These are phyloP conservation scores for Pogonocichla stellata DNA, from an alignment of 2,113 vertebrate genomes.

Conservation along the genomic window DNA sequence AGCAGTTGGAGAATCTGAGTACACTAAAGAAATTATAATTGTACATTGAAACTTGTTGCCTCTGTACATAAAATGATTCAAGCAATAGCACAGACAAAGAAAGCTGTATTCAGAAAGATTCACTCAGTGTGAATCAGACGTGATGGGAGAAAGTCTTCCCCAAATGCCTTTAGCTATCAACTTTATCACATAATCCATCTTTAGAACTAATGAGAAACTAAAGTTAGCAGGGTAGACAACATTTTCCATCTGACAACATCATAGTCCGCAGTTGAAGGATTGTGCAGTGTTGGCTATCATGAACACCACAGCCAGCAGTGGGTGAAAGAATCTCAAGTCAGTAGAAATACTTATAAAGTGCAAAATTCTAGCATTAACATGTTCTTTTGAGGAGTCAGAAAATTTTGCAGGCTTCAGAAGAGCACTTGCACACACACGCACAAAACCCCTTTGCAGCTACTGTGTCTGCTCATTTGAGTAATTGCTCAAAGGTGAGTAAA, in stretches of 20 bases:
- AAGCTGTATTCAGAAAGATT: not conserved
- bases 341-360: not conserved
- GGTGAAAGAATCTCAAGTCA: not conserved
- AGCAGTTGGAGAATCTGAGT: not conserved
- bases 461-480: not conserved
- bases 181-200: not conserved
- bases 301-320: not conserved
- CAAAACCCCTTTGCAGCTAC: not conserved
- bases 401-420: not conserved
- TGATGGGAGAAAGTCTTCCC: not conserved
- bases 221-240: not conserved
- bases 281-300: not conserved
- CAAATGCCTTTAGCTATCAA: not conserved
- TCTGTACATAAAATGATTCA: not conserved
- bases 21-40: not conserved
- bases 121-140: not conserved
- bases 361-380: not conserved
- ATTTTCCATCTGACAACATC: not conserved
- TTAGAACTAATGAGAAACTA: not conserved
- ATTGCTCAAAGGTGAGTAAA: not conserved
- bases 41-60: not conserved
- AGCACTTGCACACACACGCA: not conserved
- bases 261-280: not conserved
- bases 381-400: not conserved
- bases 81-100: not conserved